A percentile compares a stretch with the other conserved stretches of the same genome.
Conservation (phyloP, 1,140 invertebrate species). For the Leptinotarsa lineolata region DNA sequence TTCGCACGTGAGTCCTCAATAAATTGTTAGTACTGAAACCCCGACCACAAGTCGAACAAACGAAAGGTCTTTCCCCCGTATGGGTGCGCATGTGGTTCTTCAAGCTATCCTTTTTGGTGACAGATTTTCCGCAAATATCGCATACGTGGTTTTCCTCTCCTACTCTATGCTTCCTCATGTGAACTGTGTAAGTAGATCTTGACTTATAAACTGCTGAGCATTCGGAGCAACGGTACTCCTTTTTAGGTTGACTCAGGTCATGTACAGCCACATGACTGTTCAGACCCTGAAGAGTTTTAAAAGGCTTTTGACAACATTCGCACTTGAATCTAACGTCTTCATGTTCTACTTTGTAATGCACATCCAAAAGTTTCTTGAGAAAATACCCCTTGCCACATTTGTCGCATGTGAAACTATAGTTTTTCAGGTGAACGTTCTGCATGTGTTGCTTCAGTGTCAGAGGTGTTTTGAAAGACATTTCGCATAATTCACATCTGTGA, state of each 20-base stretch:
- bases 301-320: slow-evolving; percentile 19
- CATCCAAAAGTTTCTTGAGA: slow-evolving; percentile 54
- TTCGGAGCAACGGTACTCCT: slow-evolving; percentile 5
- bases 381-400: slow-evolving; percentile 75
- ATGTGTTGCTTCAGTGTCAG: slow-evolving; percentile 23
- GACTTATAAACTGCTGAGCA: slow-evolving; percentile 13
- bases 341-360: slow-evolving; percentile 26
- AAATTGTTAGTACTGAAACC: slow-evolving; percentile 70
- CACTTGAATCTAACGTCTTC: slow-evolving; percentile 24
- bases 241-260: not conserved
- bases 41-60: slow-evolving; percentile 62
- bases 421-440: slow-evolving; percentile 19
- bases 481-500: slow-evolving; percentile 33
- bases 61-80: slow-evolving; percentile 60
- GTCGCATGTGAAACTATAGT: slow-evolving; percentile 59
- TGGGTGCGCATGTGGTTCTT: slow-evolving; percentile 58
- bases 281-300: slow-evolving; percentile 18
- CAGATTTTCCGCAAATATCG: slow-evolving; percentile 57
- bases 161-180: slow-evolving; percentile 13
- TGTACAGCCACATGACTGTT: slow-evolving; percentile 10
- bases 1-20: slow-evolving; percentile 60
- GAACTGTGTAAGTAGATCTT: slow-evolving; percentile 21
- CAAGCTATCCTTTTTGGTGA: slow-evolving; percentile 55
- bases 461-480: slow-evolving; percentile 21
- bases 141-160: slow-evolving; percentile 22